Base-by-base conservation (phyloP, 2,113 vertebrate genomes). In the Hystrix brachyura region DNA sequence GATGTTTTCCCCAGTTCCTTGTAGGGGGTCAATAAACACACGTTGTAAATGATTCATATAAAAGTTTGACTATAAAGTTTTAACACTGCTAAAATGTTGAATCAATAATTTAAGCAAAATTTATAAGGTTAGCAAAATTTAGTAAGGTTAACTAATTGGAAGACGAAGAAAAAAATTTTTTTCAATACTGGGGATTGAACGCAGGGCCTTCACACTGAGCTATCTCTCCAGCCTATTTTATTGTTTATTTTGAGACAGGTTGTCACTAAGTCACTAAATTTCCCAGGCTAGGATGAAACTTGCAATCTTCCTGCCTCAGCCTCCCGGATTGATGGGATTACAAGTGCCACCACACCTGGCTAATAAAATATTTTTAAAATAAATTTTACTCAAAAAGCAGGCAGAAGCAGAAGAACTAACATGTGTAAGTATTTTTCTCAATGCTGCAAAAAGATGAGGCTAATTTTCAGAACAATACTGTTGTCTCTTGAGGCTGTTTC, bases 391-490 rank as follows among this genome's bases (percentile, higher is more conserved):
- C 14, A 43, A 71, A 93, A 96, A 62, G 43, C 34, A 90, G 7
- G 57, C 34, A 55, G 64, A 14, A 71, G 23, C 53, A 21, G 15
- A 90, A 86, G 27, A 83, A 91, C 17, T 71, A 53, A 71, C 76
- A 38, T 25, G 23, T 0, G 0, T 27, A 32, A 81, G 11, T 43
- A n/a, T 71, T 97, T 96, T 90, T 81, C 87, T 94, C 19, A 27
- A 2, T 72, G 59, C 48, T 84, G 64, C 38, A 43, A 95, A 93
- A 80, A 90, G 76, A 78, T 65, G 18, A 79, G 69, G 34, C 9
- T 57, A n/a, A 67, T 84, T 94, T 92, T 95, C 80, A 97, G 72
- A 94, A 78, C 64, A 85, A 55, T 53, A 14, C 9, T 86, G 55
- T 83, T 48, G 23, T 78, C 32, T 97, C 83, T 25, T 59, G 67